Evolutionary conservation across 2,797 vertebrate genomes (phyloP), one percentile per base, ranked within the genome.

Genomic region (Pseudochaenichthys georgianus): DNA sequence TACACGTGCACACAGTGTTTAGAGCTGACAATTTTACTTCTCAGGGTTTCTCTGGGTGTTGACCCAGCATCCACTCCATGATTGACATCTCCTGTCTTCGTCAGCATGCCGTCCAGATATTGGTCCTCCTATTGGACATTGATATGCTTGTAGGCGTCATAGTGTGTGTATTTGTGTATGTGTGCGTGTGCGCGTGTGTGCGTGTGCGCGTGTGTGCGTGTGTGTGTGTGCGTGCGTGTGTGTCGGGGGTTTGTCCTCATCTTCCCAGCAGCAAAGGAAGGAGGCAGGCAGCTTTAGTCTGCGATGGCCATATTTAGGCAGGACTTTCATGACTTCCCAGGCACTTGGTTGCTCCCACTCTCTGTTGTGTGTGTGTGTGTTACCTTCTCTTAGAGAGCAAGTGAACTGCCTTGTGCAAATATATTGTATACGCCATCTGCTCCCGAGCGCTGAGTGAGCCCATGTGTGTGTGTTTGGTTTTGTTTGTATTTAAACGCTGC

Each of bases 221-320:
- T 70, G 63, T 65, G 80, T 34, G 70, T 13, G 51, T 54, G 19
- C 43, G 41, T 67, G 21, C 68, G 64, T 70, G 76, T 75, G 54
- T 63, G 51, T 47, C 41, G 60, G 73, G 58, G 67, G 66, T 71
- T 76, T 78, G 78, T 86, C 75, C 63, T 77, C 82, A 47, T 80
- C 92, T 71, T 86, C 92, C 90, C 89, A 90, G 90, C 83, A 60
- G 70, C 78, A 70, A 42, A 54, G 74, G 73, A 77, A 78, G 72
- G 48, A 85, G 73, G 83, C 69, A 76, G 83, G 79, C 85, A 87
- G 90, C 88, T 87, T 72, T 80, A 93, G 85, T 87, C 73, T 85
- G 84, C 57, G 83, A 94, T 94, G 90, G 85, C 95, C 96, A 95
- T 97, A 96, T 97, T 96, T 96, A 95, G 95, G 92, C 94, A 96